Evolutionary conservation across 2,797 vertebrate genomes (phyloP).

Genomic region (Mormyrops boulengeri): DNA sequence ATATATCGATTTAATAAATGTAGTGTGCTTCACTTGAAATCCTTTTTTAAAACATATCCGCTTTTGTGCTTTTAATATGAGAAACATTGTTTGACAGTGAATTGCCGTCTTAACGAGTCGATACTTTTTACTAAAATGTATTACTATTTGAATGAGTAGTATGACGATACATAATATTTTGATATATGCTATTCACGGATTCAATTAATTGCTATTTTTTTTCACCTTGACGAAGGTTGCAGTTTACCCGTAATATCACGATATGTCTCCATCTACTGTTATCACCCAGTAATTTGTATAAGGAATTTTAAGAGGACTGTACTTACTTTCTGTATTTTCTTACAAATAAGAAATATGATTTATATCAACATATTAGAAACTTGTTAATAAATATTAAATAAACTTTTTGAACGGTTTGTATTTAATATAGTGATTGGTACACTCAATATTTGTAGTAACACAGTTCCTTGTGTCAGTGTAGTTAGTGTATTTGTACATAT

Average conservation of each 20-base stretch:
- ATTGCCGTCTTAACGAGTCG: not conserved
- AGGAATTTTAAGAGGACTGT: not conserved
- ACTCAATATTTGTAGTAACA: not conserved
- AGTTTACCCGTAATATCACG: not conserved
- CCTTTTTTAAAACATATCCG: not conserved
- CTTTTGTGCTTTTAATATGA: not conserved
- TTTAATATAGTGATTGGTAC: not conserved
- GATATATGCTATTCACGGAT: not conserved
- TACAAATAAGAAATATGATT: not conserved
- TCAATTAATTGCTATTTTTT: not conserved
- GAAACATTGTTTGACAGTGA: not conserved
- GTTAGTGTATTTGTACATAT: not conserved
- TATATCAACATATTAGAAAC: not conserved
- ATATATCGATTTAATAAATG: not conserved
- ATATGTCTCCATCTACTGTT: constrained; percentile 15
- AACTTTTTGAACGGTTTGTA: not conserved
- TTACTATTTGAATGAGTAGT: not conserved
- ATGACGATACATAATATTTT: not conserved
- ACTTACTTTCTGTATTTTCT: not conserved
- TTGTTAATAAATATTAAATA: not conserved
- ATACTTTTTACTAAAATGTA: not conserved
- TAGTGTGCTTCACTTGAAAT: not conserved
- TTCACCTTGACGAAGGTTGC: not conserved
- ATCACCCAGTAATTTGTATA: not conserved
- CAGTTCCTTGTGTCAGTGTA: not conserved